Evolutionary conservation across 1,140 invertebrate genomes (phyloP), one percentile per base, ranked within the genome.

Genomic region (Drosophila novamexicana): DNA sequence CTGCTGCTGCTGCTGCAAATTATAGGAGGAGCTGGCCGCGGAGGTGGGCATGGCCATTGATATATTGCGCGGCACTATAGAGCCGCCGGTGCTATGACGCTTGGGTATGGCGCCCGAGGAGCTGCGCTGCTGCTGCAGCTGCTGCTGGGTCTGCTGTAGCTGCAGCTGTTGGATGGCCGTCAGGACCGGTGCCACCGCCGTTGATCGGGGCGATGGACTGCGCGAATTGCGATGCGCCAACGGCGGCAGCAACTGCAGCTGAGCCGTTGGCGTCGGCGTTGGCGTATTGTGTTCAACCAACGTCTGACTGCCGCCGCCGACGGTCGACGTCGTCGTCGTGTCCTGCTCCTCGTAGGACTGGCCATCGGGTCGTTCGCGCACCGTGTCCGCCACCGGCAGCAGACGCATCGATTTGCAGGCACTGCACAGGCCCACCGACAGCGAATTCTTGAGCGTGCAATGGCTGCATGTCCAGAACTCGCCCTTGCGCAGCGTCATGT

Each of bases 361-460:
- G 0, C 84, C 81, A 37, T 89, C 84, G 32, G 81, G 84, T 7
- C 84, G 77, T 16, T 89, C 84, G 6, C 84, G 81, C 8, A 89
- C 67, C 6, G 84, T 39, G 7, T 83, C 83, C 47, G 80, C 75
- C 47, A 83, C 75, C 1, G 91, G 89, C 44, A 84, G 77, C 64
- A 79, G 67, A 29, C 89, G 81, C 10, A 76, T 58, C 9, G 92
- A 80, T 71, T 96, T 97, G 88, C 97, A 98, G 10, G 96, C 97
- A 67, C 96, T 95, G 92, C 97, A 98, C 57, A 94, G 93, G 16
- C 93, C 93, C 7, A 94, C 93, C 7, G 95, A 94, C 0, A 97
- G 91, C 1, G 96, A 95, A 93, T 98, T 98, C 75, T 97, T 96
- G 7, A 98, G 92, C 0, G 97, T 98, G 81, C 97, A 98, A 18